A percentile compares a stretch with the other conserved stretches of the same genome.
Evolutionary conservation across 1,140 invertebrate genomes (phyloP).

Genomic region (Drosophila malerkotliana): DNA sequence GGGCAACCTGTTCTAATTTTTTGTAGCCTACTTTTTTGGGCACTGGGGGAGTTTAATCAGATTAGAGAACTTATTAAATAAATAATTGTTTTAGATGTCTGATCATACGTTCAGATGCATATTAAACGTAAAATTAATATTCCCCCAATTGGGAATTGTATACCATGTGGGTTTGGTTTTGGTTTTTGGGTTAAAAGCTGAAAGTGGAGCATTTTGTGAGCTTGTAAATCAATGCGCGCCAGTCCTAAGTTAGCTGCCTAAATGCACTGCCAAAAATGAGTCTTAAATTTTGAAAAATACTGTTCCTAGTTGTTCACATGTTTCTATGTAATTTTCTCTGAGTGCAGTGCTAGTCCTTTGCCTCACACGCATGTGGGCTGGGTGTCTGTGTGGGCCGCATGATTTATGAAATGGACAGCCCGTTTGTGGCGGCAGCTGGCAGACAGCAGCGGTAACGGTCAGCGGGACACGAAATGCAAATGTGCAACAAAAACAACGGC

Average conservation of each 20-base stretch:
- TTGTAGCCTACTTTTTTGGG: conserved; percentile 6
- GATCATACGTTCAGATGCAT: conserved; percentile 18
- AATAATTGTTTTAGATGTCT: conserved; percentile 23
- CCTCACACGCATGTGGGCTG: not conserved
- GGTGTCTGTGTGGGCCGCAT: conserved; percentile 36
- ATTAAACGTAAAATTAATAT: conserved; percentile 39
- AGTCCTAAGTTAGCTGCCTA: not conserved
- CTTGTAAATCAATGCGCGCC: conserved; percentile 55
- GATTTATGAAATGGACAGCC: conserved; percentile 67
- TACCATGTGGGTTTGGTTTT: conserved; percentile 8
- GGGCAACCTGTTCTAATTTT: not conserved
- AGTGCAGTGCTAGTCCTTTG: not conserved
- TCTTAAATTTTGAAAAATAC: too few species aligned
- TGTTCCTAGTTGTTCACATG: too few species aligned
- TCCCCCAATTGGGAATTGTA: conserved; percentile 11
- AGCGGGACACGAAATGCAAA: conserved; percentile 40
- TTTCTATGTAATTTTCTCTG: not conserved
- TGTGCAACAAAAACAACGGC: conserved; percentile 35
- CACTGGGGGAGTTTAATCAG: conserved; percentile 13
- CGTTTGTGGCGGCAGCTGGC: conserved; percentile 47
- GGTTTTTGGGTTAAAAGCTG: conserved; percentile 18
- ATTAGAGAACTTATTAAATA: conserved; percentile 6
- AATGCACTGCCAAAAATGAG: not conserved
- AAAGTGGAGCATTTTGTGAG: conserved; percentile 40
- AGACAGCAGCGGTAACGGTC: conserved; percentile 29